Evolutionary conservation across 2,888 invertebrate species (phyloP).

Genomic region (Trisateles emortualis): DNA sequence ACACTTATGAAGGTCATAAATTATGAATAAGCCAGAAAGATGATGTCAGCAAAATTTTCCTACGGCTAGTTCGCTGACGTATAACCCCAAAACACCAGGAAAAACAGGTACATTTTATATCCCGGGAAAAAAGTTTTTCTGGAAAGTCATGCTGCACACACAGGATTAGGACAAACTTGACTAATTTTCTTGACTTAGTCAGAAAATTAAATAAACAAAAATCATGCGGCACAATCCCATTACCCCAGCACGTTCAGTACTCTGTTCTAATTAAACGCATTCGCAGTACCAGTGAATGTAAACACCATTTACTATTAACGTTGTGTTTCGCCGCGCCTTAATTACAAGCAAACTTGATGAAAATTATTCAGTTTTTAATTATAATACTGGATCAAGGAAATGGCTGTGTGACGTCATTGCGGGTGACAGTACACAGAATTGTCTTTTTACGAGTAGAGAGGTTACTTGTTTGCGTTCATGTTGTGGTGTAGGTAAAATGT

Average conservation of each 20-base stretch:
- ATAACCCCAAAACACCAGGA: too few species aligned
- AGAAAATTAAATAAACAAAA: not conserved
- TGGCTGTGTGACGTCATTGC: conserved; percentile 16
- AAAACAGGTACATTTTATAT: too few species aligned
- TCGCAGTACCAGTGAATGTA: conserved; percentile 38
- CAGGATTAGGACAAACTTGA: not conserved
- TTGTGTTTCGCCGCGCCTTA: conserved; percentile 48
- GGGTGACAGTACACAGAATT: not conserved
- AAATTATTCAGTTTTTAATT: conserved; percentile 61
- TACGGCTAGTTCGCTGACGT: too few species aligned
- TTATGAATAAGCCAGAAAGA: too few species aligned
- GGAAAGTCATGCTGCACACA: too few species aligned
- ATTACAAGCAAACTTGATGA: conserved; percentile 51
- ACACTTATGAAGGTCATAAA: too few species aligned
- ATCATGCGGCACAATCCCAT: conserved; percentile 28
- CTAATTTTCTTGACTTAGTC: conserved; percentile 1
- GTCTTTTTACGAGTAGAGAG: not conserved
- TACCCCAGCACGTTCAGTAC: conserved; percentile 26
- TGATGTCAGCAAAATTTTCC: too few species aligned
- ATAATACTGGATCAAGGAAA: conserved; percentile 52
- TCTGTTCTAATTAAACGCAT: conserved; percentile 46
- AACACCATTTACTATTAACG: conserved; percentile 53
- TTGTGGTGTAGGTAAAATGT: too few species aligned
- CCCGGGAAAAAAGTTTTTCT: too few species aligned
- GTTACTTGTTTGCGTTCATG: too few species aligned